A percentile compares a stretch with the other conserved stretches of the same genome.
These are phyloP conservation scores for Tetramorium simillimum DNA, from an alignment of 1,140 invertebrate species.

Conservation along the genomic window DNA sequence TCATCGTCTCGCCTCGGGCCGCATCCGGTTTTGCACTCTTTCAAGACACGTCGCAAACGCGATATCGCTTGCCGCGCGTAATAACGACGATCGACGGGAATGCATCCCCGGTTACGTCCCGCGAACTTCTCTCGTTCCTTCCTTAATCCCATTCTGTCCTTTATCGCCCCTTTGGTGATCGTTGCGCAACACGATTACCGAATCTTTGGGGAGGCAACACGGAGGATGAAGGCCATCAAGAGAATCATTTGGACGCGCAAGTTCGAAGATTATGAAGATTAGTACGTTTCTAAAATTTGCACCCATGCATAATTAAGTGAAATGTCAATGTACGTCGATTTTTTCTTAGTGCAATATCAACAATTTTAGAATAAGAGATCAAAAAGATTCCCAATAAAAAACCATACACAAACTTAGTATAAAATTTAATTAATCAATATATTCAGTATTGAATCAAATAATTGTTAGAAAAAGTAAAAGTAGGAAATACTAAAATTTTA, in stretches of 20 bases:
- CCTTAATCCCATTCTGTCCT: not conserved
- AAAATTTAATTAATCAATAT: not conserved
- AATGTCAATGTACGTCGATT: not conserved
- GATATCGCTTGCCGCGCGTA: not conserved
- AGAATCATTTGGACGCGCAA: not conserved
- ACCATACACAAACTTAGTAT: not conserved
- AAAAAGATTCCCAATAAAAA: not conserved
- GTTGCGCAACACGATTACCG: not conserved
- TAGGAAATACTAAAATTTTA: not conserved
- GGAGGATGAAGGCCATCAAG: not conserved
- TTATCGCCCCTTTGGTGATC: not conserved
- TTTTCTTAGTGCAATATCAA: not conserved
- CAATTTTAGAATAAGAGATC: not conserved
- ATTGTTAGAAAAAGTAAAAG: not conserved
- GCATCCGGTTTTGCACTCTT: slow-evolving; percentile 11
- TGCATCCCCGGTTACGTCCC: not conserved
- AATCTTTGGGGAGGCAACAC: not conserved
- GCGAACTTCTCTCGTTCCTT: not conserved
- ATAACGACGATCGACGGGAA: not conserved
- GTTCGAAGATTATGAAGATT: not conserved
- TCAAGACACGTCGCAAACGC: slow-evolving; percentile 2
- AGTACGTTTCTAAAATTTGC: slow-evolving; percentile 2
- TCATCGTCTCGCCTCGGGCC: slow-evolving; percentile 65
- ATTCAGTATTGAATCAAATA: not conserved
- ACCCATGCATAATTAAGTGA: not conserved